These are phyloP conservation scores for Tinea pellionella DNA, from an alignment of 2,888 invertebrate species.

Conservation along the genomic window DNA sequence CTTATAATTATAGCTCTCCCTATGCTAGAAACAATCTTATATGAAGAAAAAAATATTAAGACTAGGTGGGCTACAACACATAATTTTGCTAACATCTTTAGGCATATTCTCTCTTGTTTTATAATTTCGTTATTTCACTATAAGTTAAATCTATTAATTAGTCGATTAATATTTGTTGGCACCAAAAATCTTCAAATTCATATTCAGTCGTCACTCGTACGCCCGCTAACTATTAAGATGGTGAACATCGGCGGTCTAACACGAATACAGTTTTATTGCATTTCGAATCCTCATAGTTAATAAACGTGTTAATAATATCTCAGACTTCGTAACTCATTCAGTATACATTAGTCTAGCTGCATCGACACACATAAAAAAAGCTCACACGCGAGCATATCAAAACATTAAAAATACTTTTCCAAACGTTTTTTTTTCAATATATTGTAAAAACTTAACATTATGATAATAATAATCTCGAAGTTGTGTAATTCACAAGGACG, in stretches of 20 bases:
- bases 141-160: neutral
- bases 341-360: neutral
- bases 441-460: constrained; percentile 38
- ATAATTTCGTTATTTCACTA: neutral
- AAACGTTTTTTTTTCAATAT: neutral
- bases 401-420: constrained; percentile 1
- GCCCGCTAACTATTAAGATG: neutral
- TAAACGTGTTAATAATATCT: neutral
- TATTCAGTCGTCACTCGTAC: constrained; percentile 5
- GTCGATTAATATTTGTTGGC: constrained; percentile 9
- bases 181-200: constrained; percentile 8
- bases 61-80: constrained; percentile 64
- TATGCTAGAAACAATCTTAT: constrained; percentile 5
- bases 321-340: constrained; percentile 5
- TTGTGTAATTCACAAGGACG: constrained; percentile 62
- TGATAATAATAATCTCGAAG: constrained; percentile 56
- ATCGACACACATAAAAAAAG: constrained; percentile 1
- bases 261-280: neutral
- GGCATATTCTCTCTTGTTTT: neutral
- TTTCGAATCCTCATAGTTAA: neutral
- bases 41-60: constrained; percentile 26
- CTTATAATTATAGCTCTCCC: neutral
- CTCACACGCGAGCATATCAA: constrained; percentile 2
- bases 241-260: neutral
- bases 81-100: neutral